Base-by-base conservation (phyloP, 1,140 invertebrate genomes). In the Orius laevigatus region DNA sequence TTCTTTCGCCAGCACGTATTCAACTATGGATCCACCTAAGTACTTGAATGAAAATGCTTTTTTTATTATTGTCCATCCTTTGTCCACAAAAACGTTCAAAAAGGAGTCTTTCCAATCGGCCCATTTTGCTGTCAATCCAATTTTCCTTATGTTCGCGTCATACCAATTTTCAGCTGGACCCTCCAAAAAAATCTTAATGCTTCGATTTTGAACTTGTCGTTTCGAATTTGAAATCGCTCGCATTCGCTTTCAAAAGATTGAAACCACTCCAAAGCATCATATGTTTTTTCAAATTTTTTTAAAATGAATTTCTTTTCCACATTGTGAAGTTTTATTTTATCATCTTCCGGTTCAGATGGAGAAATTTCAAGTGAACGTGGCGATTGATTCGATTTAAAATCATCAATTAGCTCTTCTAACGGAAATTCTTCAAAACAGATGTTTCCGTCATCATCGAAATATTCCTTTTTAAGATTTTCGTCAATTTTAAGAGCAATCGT, bases 251-350 rank as follows among this genome's bases (percentile, higher is more conserved):
- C 45, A 47, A 33, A 47, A 11, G 33, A 14, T 4, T 15, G 4
- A 16, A 47, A 15, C 45, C 45, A 47, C 36, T 47, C 45, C 10
- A 15, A 14, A 15, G 45, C 25, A 35, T 47, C 19, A 10, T 34
- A 34, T 34, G n/a, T 34, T 47, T 47, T 47, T 12, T 47, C 14
- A 47, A 34, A 47, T 35, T 47, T 47, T 12, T 47, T 14, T 12
- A 47, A 34, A 3, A 47, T 16, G 35, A 47, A 47, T 35, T 34
- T 47, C 35, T 47, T 47, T 47, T 47, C 45, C 3, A 47, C 45
- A 10, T 33, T 3, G 35, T 47, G 45, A n/a, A 47, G 12, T 34
- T 15, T 2, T 2, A 16, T 16, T 35, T 47, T 15, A 9, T 25
- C 31, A 25, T 2, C 8, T 25, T n/a, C n/a, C n/a, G n/a, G 32